These are phyloP conservation scores for Bradypodion pumilum DNA, from an alignment of 2,797 vertebrate genomes.

Conservation along the genomic window DNA sequence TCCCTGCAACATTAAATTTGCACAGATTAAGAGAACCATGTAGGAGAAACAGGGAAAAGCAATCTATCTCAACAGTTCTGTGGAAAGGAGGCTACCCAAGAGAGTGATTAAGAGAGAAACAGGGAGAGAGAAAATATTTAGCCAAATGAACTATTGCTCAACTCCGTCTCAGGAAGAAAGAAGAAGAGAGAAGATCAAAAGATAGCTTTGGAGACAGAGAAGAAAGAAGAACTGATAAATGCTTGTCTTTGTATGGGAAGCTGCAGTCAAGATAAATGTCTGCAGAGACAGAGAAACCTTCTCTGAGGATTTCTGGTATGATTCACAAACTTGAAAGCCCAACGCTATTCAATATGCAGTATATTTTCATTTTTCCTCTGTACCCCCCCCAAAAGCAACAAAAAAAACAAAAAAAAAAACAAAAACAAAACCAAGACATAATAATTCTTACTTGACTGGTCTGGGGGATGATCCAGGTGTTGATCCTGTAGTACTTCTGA, in stretches of 20 bases:
- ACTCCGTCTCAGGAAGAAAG: not conserved
- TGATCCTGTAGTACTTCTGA: not conserved
- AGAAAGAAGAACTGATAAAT: not conserved
- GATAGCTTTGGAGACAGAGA: not conserved
- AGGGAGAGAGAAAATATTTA: not conserved
- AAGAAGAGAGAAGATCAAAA: constrained; percentile 12
- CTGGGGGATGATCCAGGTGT: not conserved
- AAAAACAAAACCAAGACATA: constrained; percentile 3
- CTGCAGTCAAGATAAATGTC: constrained; percentile 1
- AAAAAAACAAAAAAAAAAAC: no score
- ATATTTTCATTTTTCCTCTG: not conserved
- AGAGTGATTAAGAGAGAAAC: not conserved
- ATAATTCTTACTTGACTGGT: not conserved
- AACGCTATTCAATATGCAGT: no score
- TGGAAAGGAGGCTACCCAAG: not conserved
- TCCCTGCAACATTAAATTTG: not conserved
- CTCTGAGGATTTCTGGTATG: not conserved
- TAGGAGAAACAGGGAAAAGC: not conserved
- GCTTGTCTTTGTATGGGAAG: constrained; percentile 1
- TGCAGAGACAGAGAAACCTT: constrained; percentile 9
- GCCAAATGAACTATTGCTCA: constrained; percentile 2
- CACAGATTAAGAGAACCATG: not conserved
- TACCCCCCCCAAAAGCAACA: not conserved
- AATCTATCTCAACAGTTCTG: not conserved
- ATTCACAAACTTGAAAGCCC: constrained; percentile 10